A percentile compares a stretch with the other conserved stretches of the same genome.
phyloP scores from a whole-genome alignment of 2,113 vertebrate species.

The Platycercus adscitus region DNA sequence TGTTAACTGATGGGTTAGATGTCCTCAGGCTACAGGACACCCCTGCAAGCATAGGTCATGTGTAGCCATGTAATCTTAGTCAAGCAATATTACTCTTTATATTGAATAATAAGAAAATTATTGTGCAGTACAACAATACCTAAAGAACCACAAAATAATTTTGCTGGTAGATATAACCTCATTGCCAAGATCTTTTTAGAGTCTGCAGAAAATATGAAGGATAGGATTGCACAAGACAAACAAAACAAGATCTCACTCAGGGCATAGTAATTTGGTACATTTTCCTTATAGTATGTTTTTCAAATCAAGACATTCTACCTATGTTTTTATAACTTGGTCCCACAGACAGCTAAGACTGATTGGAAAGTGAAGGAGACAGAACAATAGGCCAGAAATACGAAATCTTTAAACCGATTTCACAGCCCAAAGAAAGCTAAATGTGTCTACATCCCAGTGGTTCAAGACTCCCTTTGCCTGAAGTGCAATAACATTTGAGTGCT shows the following conservation, averaged over 20 bases:
- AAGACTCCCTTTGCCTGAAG: background rate
- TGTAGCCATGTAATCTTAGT: rapidly evolving
- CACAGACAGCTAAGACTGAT: background rate
- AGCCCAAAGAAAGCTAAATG: background rate
- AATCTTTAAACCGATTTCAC: background rate
- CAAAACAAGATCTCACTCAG: background rate
- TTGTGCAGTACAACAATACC: background rate
- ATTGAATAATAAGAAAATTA: background rate
- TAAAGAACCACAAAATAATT: background rate
- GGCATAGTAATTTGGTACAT: background rate
- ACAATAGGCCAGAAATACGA: background rate
- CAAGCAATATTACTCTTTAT: background rate
- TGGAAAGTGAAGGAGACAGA: background rate
- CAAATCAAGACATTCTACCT: background rate
- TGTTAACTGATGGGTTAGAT: background rate
- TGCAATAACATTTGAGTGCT: background rate
- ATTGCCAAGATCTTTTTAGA: background rate
- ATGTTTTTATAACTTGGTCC: background rate
- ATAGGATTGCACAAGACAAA: background rate
- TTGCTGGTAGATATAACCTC: background rate
- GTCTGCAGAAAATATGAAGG: background rate
- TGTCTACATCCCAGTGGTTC: background rate
- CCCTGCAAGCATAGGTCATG: background rate
- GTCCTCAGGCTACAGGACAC: background rate
- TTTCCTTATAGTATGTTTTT: background rate